These are phyloP conservation scores for Andrena dorsata DNA, from an alignment of 2,888 invertebrate species.

Conservation along the genomic window DNA sequence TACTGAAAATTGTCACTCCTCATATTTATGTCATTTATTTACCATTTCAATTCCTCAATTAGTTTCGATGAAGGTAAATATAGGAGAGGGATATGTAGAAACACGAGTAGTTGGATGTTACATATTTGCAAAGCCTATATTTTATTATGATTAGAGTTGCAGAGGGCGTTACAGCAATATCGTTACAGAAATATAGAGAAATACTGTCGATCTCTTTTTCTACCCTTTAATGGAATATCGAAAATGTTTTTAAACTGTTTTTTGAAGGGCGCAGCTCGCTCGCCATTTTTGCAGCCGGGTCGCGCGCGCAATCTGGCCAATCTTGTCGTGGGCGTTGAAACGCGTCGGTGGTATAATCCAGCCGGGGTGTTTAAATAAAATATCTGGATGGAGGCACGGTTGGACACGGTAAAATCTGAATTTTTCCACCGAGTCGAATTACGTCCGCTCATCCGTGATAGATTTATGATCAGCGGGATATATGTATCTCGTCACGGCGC, in stretches of 20 bases:
- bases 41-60: no score
- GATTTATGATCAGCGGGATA: conserved; percentile 64
- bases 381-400: conserved; percentile 30
- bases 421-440: conserved; percentile 55
- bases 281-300: conserved; percentile 30
- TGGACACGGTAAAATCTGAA: conserved; percentile 36
- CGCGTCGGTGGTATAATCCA: conserved; percentile 33
- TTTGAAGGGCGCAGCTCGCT: conserved; percentile 8
- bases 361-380: conserved; percentile 63
- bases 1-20: no score
- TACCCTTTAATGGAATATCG: background rate
- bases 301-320: background rate
- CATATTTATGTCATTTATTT: no score
- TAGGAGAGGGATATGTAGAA: no score
- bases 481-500: conserved; percentile 53
- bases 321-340: conserved; percentile 56
- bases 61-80: no score
- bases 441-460: conserved; percentile 59
- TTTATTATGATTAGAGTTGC: no score
- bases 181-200: no score
- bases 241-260: background rate
- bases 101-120: no score
- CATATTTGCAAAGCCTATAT: no score
- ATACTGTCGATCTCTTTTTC: no score
- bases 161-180: no score